Percentiles rank a stretch among this genome's conserved stretches.
phyloP scores from a whole-genome alignment of 2,888 invertebrate genomes.

The Cryptocephalus primarius region DNA sequence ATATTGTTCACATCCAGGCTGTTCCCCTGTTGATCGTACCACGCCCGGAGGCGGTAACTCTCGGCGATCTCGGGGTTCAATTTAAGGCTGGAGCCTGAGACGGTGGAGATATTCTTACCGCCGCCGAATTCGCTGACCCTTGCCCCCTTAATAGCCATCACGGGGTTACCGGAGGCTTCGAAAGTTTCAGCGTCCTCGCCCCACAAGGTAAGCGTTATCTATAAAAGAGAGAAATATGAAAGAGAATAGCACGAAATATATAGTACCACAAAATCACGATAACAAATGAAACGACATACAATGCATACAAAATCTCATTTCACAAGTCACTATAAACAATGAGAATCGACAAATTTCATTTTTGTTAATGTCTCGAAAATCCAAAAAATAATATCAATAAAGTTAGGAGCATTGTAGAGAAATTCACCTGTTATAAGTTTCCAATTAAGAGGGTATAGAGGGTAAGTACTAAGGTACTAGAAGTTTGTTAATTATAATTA shows the following conservation, averaged over 20 bases:
- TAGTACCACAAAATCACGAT: conserved; percentile 3
- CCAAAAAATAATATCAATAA: too few relatives aligned
- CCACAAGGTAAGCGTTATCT: conserved; percentile 84
- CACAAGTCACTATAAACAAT: too few relatives aligned
- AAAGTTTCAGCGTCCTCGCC: conserved; percentile 80
- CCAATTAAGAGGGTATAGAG: too few relatives aligned
- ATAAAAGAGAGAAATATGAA: conserved; percentile 7
- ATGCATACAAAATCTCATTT: not conserved
- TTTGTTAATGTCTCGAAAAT: too few relatives aligned
- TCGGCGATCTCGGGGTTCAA: conserved; percentile 84
- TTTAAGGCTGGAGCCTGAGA: conserved; percentile 53
- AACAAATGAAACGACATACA: not conserved
- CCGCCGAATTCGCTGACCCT: conserved; percentile 81
- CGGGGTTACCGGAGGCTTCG: conserved; percentile 62
- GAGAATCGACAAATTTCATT: too few relatives aligned
- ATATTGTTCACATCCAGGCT: conserved; percentile 51
- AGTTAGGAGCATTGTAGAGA: too few relatives aligned
- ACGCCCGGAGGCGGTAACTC: conserved; percentile 75
- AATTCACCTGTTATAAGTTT: too few relatives aligned
- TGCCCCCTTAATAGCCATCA: conserved; percentile 77
- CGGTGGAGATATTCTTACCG: conserved; percentile 53
- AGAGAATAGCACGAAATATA: not conserved
- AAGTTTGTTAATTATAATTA: too few relatives aligned
- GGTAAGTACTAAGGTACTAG: too few relatives aligned
- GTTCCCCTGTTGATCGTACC: conserved; percentile 78